Evolutionary conservation across 2,113 vertebrate genomes (phyloP).

Genomic region (Hippocampus zosterae): DNA sequence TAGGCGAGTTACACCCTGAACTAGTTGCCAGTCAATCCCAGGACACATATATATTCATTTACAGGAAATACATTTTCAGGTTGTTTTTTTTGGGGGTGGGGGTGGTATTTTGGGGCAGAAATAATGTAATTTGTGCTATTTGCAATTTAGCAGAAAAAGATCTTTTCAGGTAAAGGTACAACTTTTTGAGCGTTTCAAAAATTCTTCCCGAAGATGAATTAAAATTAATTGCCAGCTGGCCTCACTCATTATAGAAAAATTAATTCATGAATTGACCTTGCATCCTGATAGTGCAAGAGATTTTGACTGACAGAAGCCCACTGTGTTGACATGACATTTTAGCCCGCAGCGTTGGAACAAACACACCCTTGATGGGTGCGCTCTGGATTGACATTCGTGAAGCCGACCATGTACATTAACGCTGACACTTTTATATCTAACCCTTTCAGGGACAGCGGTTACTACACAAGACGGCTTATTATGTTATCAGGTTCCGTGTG

Average conservation of each 20-base stretch:
- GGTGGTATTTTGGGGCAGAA: too few species aligned
- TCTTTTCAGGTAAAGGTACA: too few species aligned
- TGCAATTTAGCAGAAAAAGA: too few species aligned
- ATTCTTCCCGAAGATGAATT: not conserved
- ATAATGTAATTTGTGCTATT: too few species aligned
- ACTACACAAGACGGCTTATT: too few species aligned
- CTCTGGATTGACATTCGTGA: conserved; percentile 19
- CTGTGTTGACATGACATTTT: conserved; percentile 35
- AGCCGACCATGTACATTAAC: not conserved
- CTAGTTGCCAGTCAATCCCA: too few species aligned
- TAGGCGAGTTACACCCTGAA: too few species aligned
- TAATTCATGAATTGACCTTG: conserved; percentile 1
- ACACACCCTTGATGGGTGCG: conserved; percentile 26
- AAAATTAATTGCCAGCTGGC: not conserved
- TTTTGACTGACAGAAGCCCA: conserved; percentile 33
- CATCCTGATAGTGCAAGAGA: not conserved
- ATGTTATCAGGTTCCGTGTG: too few species aligned
- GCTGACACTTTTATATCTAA: not conserved
- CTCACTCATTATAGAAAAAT: not conserved
- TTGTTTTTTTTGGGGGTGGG: too few species aligned
- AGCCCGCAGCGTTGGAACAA: conserved; percentile 21
- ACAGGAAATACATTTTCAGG: too few species aligned
- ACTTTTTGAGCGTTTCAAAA: not conserved
- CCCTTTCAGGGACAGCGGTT: too few species aligned
- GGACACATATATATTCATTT: too few species aligned